Conservation (phyloP, 2,797 vertebrate genomes). For the Distichodus sexfasciatus region DNA sequence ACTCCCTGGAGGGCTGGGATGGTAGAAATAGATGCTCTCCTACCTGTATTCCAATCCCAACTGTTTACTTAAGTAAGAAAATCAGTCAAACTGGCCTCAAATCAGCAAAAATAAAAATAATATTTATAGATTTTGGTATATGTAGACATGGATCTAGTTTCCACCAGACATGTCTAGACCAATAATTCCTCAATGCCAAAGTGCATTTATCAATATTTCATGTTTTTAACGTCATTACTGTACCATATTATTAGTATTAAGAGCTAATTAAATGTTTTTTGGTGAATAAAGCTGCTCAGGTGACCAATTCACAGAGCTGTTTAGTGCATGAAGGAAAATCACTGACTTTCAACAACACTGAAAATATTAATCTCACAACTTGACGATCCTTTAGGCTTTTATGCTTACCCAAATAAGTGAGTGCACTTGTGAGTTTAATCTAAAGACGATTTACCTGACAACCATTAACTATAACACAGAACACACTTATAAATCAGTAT, state of each 20-base stretch:
- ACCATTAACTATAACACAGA: constrained; percentile 20
- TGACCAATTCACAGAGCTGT: background rate
- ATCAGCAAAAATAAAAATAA: background rate
- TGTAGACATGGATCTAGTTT: background rate
- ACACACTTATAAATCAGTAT: constrained; percentile 20
- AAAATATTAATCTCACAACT: background rate
- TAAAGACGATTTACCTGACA: background rate
- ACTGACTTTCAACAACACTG: too few relatives aligned
- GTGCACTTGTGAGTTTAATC: background rate
- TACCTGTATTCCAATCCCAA: constrained; percentile 14
- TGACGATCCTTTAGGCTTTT: background rate
- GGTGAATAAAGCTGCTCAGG: too few relatives aligned
- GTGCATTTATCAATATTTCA: too few relatives aligned
- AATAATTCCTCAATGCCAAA: background rate
- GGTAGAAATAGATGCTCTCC: constrained; percentile 5
- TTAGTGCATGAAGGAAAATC: background rate
- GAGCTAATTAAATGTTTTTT: too few relatives aligned
- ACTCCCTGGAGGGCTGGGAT: constrained; percentile 7
- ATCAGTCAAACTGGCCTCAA: background rate
- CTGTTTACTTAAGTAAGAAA: background rate
- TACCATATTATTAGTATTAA: too few relatives aligned
- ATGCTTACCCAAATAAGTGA: background rate
- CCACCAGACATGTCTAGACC: background rate
- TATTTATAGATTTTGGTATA: background rate
- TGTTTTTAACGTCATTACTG: too few relatives aligned